Percentiles rank a stretch among this genome's conserved stretches.
Conservation (phyloP, 2,797 vertebrate species). For the Platalea minor region DNA sequence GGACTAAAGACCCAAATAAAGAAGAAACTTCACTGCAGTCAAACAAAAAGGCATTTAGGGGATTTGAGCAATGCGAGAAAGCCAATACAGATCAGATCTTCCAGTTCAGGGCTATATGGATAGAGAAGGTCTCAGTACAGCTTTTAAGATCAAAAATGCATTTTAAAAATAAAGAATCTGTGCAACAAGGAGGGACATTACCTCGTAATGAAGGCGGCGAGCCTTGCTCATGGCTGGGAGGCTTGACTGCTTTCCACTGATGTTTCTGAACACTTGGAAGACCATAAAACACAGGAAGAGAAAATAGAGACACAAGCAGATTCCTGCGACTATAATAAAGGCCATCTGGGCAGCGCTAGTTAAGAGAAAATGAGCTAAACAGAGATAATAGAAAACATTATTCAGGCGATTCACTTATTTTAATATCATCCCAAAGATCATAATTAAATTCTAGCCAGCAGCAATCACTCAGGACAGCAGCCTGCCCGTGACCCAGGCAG, state of each 20-base stretch:
- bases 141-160: neutral
- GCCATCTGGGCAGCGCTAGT: constrained; percentile 86
- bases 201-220: constrained; percentile 95
- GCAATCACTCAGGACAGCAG: neutral
- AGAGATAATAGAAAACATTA: neutral
- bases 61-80: neutral
- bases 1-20: neutral
- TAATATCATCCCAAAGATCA: neutral
- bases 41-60: neutral
- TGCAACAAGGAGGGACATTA: neutral
- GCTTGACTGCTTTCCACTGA: constrained; percentile 90
- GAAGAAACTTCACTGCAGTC: neutral
- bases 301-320: constrained; percentile 97
- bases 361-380: constrained; percentile 65
- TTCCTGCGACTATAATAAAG: constrained; percentile 96
- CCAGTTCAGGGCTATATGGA: neutral
- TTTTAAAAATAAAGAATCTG: neutral
- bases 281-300: constrained; percentile 99
- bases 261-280: constrained; percentile 96
- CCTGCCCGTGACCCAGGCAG: rapidly evolving
- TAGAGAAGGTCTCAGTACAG: neutral
- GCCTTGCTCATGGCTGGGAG: constrained; percentile 95
- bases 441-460: neutral
- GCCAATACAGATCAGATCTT: neutral
- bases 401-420: neutral